A percentile compares a stretch with the other conserved stretches of the same genome.
Evolutionary conservation across 2,113 vertebrate genomes (phyloP).

Genomic region (Rissa tridactyla): DNA sequence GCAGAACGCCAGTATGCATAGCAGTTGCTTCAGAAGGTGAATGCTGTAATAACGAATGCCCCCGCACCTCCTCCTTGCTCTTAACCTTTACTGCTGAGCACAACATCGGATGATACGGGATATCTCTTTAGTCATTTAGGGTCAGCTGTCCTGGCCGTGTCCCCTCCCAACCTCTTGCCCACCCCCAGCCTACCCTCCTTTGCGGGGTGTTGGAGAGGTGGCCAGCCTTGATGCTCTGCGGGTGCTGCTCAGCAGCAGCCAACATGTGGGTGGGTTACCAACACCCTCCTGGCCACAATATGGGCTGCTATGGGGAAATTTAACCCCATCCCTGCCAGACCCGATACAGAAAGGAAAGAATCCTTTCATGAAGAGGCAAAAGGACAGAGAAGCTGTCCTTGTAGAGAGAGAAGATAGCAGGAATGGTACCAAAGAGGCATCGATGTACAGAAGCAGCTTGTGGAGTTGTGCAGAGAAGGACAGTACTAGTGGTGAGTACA

Average conservation of each 20-base stretch:
- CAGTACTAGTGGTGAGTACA: background rate
- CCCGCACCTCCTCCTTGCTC: background rate
- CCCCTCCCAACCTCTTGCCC: background rate
- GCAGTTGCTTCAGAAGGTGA: background rate
- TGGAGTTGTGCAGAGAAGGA: background rate
- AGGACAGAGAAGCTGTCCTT: background rate
- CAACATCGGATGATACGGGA: accelerated
- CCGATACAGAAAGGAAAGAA: background rate
- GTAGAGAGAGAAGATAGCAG: background rate
- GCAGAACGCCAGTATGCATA: background rate
- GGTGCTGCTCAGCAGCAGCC: background rate
- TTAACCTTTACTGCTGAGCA: background rate
- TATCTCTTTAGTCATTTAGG: background rate
- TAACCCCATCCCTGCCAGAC: background rate
- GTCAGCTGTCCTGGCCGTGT: background rate
- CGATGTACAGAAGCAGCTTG: background rate
- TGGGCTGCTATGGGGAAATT: accelerated
- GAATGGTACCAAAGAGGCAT: accelerated
- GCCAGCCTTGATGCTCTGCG: background rate
- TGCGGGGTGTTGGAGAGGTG: background rate
- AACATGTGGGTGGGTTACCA: accelerated
- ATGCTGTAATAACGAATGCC: accelerated
- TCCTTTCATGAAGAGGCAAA: background rate
- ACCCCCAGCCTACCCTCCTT: accelerated
- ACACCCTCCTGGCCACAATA: background rate